Evolutionary conservation across 2,797 vertebrate species (phyloP).

Genomic region (Erithacus rubecula): DNA sequence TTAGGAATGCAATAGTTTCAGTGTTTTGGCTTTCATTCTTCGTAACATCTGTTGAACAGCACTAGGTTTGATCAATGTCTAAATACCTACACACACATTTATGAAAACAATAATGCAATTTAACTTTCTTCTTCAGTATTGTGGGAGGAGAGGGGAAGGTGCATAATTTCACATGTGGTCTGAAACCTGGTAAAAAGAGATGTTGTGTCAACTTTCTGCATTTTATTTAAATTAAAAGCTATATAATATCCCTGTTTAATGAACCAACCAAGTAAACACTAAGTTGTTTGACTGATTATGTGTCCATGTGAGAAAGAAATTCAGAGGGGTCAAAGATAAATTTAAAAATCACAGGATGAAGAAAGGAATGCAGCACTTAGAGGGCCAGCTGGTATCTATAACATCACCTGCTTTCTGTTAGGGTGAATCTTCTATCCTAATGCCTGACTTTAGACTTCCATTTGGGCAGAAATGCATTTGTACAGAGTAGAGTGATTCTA

Average conservation of each 20-base stretch:
- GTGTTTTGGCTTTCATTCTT: conserved; percentile 45
- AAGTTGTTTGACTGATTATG: neutral
- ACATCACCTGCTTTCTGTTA: conserved; percentile 28
- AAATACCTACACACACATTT: conserved; percentile 9
- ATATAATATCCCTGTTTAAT: neutral
- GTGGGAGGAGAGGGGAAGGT: neutral
- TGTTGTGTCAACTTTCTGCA: neutral
- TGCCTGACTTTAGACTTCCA: neutral
- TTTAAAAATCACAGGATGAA: neutral
- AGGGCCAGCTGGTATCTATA: neutral
- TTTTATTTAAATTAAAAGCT: neutral
- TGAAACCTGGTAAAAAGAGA: neutral
- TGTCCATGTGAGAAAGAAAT: neutral
- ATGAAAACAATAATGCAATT: neutral
- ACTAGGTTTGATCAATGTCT: conserved; percentile 33
- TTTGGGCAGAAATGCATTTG: neutral
- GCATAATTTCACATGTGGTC: neutral
- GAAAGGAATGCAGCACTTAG: neutral
- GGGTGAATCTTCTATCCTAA: neutral
- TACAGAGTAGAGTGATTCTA: neutral
- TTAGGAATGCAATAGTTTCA: conserved; percentile 34
- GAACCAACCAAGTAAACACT: neutral
- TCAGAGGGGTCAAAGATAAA: neutral
- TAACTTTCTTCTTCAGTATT: neutral
- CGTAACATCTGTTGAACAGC: conserved; percentile 31